These are phyloP conservation scores for Balaeniceps rex DNA, from an alignment of 2,113 vertebrate genomes.

Conservation along the genomic window DNA sequence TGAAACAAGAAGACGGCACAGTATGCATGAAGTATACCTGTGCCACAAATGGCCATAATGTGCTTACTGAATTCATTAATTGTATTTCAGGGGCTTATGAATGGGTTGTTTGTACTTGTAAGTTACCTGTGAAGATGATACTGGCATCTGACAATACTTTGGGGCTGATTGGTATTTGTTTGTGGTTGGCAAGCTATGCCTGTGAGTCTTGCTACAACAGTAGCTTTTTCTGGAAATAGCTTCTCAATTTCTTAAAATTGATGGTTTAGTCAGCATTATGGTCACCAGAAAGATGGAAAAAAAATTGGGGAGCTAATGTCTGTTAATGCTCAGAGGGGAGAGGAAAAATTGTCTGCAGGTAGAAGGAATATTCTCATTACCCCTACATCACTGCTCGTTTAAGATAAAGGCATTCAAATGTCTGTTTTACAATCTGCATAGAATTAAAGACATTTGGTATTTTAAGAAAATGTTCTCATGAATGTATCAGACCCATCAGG, in stretches of 20 bases:
- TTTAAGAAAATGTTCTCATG: neutral
- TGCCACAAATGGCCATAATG: neutral
- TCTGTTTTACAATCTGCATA: neutral
- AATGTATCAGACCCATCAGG: neutral
- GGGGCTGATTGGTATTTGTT: neutral
- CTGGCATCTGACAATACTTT: neutral
- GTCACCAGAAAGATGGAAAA: neutral
- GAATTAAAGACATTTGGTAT: neutral
- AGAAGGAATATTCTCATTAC: neutral
- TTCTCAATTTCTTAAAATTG: neutral
- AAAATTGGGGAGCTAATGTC: neutral
- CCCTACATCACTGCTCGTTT: neutral
- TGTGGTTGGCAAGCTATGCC: neutral
- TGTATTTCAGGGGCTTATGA: neutral
- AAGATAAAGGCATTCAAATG: neutral
- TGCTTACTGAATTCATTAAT: neutral
- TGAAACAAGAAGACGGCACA: neutral
- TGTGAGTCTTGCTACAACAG: neutral
- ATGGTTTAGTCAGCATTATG: neutral
- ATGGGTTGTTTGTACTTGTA: neutral
- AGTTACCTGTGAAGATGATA: neutral
- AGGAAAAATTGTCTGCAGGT: neutral
- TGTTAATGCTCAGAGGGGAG: neutral
- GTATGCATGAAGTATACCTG: neutral
- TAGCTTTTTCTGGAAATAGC: neutral